Evolutionary conservation across 1,140 invertebrate genomes (phyloP), one percentile per base, ranked within the genome.

Genomic region (Portunus trituberculatus): DNA sequence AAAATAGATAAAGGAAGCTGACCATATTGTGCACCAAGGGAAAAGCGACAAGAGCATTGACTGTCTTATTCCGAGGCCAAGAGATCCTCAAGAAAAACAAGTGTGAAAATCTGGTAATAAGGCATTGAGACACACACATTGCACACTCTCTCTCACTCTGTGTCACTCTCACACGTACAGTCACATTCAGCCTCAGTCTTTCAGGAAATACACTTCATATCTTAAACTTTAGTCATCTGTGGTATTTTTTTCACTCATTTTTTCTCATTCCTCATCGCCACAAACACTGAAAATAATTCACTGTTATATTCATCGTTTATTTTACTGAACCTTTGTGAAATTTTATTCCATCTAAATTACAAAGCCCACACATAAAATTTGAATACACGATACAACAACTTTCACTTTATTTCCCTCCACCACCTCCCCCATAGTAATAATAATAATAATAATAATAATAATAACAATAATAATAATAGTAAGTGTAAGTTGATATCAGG

Each of bases 401-500:
- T 39, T 39, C 39, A n/a, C 67, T n/a, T 0, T 76, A 76, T 76
- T 20, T 76, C 67, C 67, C 67, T n/a, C 52, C 52, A 12, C 52
- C 67, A 25, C n/a, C n/a, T n/a, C 20, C 67, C 67, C 67, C 67
- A 76, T 25, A 59, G 12, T 59, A 59, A 59, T 59, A 59, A 7
- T 7, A 76, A n/a, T n/a, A n/a, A 76, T 76, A 76, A n/a, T n/a
- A n/a, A 76, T 76, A 76, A 76, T 76, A 76, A 76, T 76, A 76
- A 76, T 76, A 76, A 76, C n/a, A 76, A 76, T 76, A 76, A 76
- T 76, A 76, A 76, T 76, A 76, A 76, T 76, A 59, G 12, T 3
- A 20, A 76, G 67, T 76, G 20, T n/a, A 7, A 20, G 6, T 76
- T 76, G 67, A 76, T 76, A 76, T 76, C 67, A 76, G 67, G n/a